Evolutionary conservation across 2,113 vertebrate genomes (phyloP).

Genomic region (Echinops telfairi): DNA sequence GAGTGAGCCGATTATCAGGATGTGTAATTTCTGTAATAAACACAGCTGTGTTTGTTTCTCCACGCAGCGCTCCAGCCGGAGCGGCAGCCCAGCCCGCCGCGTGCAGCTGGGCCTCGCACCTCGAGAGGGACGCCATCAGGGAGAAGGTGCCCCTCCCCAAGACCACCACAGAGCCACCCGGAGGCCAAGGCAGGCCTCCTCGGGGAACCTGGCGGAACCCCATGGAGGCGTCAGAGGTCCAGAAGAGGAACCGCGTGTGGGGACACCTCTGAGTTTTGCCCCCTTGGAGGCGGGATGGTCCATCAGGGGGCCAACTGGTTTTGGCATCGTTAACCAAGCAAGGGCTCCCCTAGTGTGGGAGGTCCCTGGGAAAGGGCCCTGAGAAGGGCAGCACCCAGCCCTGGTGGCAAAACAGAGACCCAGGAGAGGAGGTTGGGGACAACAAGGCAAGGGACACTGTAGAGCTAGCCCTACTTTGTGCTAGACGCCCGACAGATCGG

Average conservation of each 20-base stretch:
- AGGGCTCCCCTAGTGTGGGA: neutral
- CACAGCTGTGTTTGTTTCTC: slow-evolving; percentile 85
- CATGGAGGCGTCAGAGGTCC: neutral
- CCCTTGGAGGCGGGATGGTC: neutral
- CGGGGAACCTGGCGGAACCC: neutral
- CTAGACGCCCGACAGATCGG: neutral
- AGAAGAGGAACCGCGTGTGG: fast-evolving
- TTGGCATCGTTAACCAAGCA: neutral
- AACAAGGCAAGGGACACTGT: fast-evolving
- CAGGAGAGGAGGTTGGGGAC: neutral
- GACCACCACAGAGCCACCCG: neutral
- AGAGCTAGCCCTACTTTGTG: neutral
- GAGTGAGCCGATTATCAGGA: slow-evolving; percentile 78
- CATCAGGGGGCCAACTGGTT: neutral
- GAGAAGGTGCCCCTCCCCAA: neutral
- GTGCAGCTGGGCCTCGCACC: slow-evolving; percentile 79
- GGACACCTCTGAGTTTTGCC: neutral
- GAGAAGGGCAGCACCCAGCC: neutral
- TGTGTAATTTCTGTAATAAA: slow-evolving; percentile 84
- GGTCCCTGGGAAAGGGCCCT: fast-evolving
- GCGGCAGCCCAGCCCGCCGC: slow-evolving; percentile 44
- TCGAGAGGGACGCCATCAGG: slow-evolving; percentile 30
- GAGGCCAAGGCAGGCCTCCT: neutral
- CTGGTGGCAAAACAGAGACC: neutral
- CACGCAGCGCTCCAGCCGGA: slow-evolving; percentile 56